Conservation (phyloP, 2,113 vertebrate genomes). For the Takifugu flavidus region DNA sequence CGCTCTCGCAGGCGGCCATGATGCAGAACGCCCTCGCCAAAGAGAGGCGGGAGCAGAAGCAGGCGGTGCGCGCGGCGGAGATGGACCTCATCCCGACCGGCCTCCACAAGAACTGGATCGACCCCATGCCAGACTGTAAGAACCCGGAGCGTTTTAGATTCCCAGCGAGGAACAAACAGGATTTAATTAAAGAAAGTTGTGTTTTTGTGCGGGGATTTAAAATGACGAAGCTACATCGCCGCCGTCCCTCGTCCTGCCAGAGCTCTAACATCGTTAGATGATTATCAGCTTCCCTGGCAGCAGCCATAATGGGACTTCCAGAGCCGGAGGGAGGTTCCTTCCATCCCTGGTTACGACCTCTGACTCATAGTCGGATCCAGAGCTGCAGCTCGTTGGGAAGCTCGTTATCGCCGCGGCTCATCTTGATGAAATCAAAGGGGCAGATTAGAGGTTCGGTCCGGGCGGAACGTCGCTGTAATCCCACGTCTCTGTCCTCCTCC, state of each 20-base stretch:
- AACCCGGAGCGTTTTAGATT: background rate
- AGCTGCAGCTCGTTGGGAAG: conserved; percentile 13
- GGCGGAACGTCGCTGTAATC: background rate
- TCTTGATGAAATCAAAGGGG: conserved; percentile 24
- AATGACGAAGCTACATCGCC: conserved; percentile 7
- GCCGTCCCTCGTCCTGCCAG: conserved; percentile 21
- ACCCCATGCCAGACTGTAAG: conserved; percentile 90
- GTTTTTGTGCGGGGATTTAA: background rate
- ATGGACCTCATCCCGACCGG: conserved; percentile 94
- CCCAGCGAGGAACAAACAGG: background rate
- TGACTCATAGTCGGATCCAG: conserved; percentile 42
- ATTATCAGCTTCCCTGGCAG: conserved; percentile 46
- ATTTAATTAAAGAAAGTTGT: background rate
- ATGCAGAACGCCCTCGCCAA: conserved; percentile 93
- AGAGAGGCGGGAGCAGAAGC: conserved; percentile 88
- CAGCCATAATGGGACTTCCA: conserved; percentile 35
- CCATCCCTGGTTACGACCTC: conserved; percentile 29
- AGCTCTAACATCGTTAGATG: conserved; percentile 35
- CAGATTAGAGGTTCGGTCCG: background rate
- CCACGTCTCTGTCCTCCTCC: background rate
- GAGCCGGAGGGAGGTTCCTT: conserved; percentile 37
- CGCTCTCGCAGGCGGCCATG: conserved; percentile 94
- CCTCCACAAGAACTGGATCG: conserved; percentile 93
- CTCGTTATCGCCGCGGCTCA: conserved; percentile 23
- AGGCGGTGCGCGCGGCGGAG: conserved; percentile 87